A percentile compares a stretch with the other conserved stretches of the same genome.
Evolutionary conservation across 2,113 vertebrate species (phyloP).

Genomic region (Centropus unirufus): DNA sequence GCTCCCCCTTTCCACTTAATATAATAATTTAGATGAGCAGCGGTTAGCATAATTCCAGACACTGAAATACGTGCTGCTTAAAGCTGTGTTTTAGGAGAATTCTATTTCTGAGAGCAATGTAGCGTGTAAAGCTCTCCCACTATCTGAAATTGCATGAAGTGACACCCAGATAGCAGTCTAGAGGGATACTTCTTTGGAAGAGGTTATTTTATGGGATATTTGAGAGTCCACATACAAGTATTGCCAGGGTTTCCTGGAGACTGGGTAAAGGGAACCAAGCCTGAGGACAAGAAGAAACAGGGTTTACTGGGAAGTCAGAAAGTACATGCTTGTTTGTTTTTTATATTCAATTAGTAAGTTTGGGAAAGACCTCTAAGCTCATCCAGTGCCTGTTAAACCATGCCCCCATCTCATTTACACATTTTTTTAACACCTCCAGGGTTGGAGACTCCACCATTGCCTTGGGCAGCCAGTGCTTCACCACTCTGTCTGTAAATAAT

Average conservation of each 20-base stretch:
- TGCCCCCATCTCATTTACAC: too few relatives aligned
- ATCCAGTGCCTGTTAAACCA: too few relatives aligned
- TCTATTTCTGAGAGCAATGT: conserved; percentile 60
- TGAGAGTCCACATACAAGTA: background rate
- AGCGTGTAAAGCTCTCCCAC: conserved; percentile 43
- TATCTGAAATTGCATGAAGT: conserved; percentile 42
- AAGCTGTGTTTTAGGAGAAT: conserved; percentile 39
- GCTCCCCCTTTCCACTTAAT: conserved; percentile 61
- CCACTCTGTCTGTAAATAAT: too few relatives aligned
- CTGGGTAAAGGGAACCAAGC: background rate
- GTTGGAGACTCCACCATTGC: too few relatives aligned
- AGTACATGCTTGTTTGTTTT: too few relatives aligned
- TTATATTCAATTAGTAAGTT: too few relatives aligned
- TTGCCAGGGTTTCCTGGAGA: background rate
- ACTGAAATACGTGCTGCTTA: conserved; percentile 23
- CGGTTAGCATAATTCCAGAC: conserved; percentile 63
- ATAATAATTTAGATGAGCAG: conserved; percentile 63
- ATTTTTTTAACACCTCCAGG: too few relatives aligned
- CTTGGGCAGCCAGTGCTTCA: too few relatives aligned
- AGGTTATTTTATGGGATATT: background rate
- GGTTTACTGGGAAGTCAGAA: background rate
- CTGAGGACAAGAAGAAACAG: background rate
- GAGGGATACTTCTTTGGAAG: background rate
- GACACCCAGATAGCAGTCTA: background rate
- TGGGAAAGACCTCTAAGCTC: too few relatives aligned